Base-by-base conservation (phyloP, 2,113 vertebrate genomes). In the Trinectes maculatus region DNA sequence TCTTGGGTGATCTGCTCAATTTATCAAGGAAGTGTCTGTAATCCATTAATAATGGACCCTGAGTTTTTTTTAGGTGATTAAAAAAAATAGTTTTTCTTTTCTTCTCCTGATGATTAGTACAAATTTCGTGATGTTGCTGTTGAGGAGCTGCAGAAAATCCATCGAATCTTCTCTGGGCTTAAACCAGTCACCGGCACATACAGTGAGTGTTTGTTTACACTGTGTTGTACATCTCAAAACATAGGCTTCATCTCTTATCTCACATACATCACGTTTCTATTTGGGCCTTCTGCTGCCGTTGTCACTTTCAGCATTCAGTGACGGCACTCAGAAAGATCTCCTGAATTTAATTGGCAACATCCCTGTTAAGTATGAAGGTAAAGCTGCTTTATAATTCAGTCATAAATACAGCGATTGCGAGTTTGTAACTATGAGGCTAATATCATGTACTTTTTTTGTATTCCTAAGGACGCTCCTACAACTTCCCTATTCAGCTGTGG, bases 401-500 rank as follows among this genome's bases (percentile, higher is more conserved):
- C n/a, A n/a, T n/a, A n/a, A n/a, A n/a, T n/a, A n/a, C n/a, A n/a
- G n/a, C n/a, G n/a, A n/a, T n/a, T n/a, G n/a, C n/a, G n/a, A n/a
- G n/a, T n/a, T n/a, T n/a, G n/a, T n/a, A n/a, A n/a, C n/a, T n/a
- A n/a, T n/a, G n/a, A n/a, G n/a, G n/a, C n/a, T n/a, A n/a, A n/a
- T n/a, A n/a, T n/a, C n/a, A n/a, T n/a, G n/a, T n/a, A n/a, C n/a
- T n/a, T n/a, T n/a, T n/a, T n/a, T n/a, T n/a, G n/a, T 52, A 2
- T 83, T 68, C 69, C 39, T 8, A 83, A 99, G 98, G 96, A 25
- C 91, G 74, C 57, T 91, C 90, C 2, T 99, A 98, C 66, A 99
- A 99, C 88, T 93, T 98, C 61, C 98, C 98, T 28, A 69, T 99
- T 77, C 85, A 72, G 78, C 87, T 99, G 59, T 99, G 97, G 98